These are phyloP conservation scores for Colaptes auratus DNA, from an alignment of 2,113 vertebrate genomes.

Conservation along the genomic window DNA sequence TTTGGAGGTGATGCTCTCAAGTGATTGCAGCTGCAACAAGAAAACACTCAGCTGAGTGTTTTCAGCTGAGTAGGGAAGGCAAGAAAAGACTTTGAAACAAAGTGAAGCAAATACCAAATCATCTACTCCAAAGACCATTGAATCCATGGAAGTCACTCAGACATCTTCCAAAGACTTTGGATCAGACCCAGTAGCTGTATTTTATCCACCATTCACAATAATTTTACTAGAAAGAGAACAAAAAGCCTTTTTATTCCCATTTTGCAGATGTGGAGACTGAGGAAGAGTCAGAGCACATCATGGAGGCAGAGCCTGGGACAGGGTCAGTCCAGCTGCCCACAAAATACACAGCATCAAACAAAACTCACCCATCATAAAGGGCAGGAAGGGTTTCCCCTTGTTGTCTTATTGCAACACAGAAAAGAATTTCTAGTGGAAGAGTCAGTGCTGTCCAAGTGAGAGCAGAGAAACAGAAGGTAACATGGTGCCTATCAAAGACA, in stretches of 20 bases:
- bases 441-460: rapidly evolving
- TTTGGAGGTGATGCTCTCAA: background rate
- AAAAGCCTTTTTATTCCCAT: background rate
- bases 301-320: background rate
- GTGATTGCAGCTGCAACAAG: background rate
- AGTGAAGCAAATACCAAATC: background rate
- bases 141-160: background rate
- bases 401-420: rapidly evolving
- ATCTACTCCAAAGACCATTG: background rate
- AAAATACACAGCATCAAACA: background rate
- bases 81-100: background rate
- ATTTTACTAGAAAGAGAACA: background rate
- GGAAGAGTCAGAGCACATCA: background rate
- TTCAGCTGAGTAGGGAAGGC: background rate
- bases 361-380: rapidly evolving
- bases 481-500: rapidly evolving
- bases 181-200: background rate
- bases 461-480: background rate
- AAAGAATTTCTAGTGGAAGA: background rate
- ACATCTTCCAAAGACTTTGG: background rate
- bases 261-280: background rate
- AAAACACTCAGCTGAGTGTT: background rate
- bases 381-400: rapidly evolving
- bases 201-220: background rate
- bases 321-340: background rate